Evolutionary conservation across 92 coral and sea anemone species (phyloP), one percentile per base, ranked within the genome.

Genomic region (Paramuricea clavata): DNA sequence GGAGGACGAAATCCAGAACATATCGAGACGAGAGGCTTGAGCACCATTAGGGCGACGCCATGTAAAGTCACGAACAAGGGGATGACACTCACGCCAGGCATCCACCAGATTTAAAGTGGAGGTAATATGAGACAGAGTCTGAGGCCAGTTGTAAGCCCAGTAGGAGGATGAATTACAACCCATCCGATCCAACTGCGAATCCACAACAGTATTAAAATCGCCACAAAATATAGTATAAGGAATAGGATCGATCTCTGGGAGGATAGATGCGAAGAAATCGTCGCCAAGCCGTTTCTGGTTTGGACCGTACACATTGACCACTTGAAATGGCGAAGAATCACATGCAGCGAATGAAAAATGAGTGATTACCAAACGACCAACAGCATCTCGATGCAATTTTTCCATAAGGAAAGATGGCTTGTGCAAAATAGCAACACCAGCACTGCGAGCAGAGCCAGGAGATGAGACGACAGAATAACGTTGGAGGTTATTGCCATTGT

Each of bases 11-110:
- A 88, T 0, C 13, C 32, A 54, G 81, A 75, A 88, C 62, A 43
- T 83, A n/a, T 88, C 88, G 0, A 89, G 23, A 1, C 86, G 85
- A 12, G 65, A 49, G 0, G 67, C 90, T 1, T 76, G 35, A 0
- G 74, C 1, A 0, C 42, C 6, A 27, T 28, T 10, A 0, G 61
- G 11, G 27, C 74, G 79, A 8, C 22, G 67, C 89, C 92, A 89
- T 0, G 92, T 84, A 23, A 25, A 76, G 1, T 19, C 70, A 2
- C 11, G 15, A 3, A 9, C 56, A 1, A 42, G 4, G 0, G 61
- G 69, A 21, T 75, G 49, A 0, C 3, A 10, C 9, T 13, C 27
- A 1, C 89, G 73, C 92, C 89, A 89, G 5, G 69, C 25, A 26
- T 85, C 86, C 0, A 16, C 19, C 0, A 89, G 33, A 1, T 47